Evolutionary conservation across 2,888 invertebrate species (phyloP), one percentile per base, ranked within the genome.

Genomic region (Drosophila ochracea): DNA sequence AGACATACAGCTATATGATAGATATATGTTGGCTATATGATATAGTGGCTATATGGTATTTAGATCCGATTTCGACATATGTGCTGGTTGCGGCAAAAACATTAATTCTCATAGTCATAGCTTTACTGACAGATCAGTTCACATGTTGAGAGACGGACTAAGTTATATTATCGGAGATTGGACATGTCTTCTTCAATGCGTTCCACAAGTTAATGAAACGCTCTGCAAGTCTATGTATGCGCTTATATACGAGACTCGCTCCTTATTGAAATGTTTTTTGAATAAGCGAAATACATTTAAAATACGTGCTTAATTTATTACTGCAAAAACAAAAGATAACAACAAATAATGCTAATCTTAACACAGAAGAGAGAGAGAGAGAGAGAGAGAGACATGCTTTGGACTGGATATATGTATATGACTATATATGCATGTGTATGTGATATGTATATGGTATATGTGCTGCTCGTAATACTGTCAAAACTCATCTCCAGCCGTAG

Each of bases 271-370:
- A 25, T 37, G 37, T 7, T 28, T 55, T 25, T 21, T 37, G 7
- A 25, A 55, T 6, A 0, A 4, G 35, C 30, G 16, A 37, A 55
- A 57, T 39, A 30, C 57, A 39, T 21, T 53, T 28, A 39, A 50
- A 49, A 41, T 28, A 37, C 41, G 28, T 41, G 21, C 66, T 65
- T 69, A 80, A 66, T 80, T 80, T 80, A 78, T 80, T 80, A 13
- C 16, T 19, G 30, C 5, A 31, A 63, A 50, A 62, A 25, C 1
- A 58, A 25, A 33, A 47, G 13, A 28, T 6, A 53, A 39, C 13
- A 30, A 21, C 13, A 43, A 62, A 11, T 43, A 35, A 55, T 19
- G 13, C 9, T 47, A 55, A 55, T 39, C 54, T 65, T 68, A 68
- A 39, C 13, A 60, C n/a, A 50, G n/a, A 35, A 25, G 13, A 10